Conservation (phyloP, 2,113 vertebrate species). For the Sprattus sprattus region DNA sequence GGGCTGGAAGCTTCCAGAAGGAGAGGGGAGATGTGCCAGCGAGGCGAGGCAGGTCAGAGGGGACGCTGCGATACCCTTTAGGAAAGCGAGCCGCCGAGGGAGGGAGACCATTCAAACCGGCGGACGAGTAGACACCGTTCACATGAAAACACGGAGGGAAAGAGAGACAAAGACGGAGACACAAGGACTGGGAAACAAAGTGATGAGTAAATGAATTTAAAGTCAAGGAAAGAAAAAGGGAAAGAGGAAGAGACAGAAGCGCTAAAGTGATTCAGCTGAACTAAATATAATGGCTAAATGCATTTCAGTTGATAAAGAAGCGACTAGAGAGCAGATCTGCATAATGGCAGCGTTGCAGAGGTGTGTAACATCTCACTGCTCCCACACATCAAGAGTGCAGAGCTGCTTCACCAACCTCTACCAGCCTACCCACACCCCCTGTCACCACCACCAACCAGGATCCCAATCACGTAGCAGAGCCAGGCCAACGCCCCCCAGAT, state of each 20-base stretch:
- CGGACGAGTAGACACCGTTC: background rate
- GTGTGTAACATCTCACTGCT: background rate
- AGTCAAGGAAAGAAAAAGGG: background rate
- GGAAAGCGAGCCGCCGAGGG: background rate
- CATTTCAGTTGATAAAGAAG: background rate
- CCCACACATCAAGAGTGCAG: background rate
- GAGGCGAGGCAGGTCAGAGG: background rate
- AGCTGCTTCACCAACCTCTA: background rate
- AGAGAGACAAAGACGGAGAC: background rate
- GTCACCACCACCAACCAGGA: background rate
- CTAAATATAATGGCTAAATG: background rate
- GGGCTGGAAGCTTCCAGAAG: background rate
- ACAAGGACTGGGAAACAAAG: background rate
- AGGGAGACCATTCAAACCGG: background rate
- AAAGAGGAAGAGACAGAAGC: background rate
- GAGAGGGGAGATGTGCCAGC: background rate
- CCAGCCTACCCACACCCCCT: background rate
- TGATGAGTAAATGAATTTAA: background rate
- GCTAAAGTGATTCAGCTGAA: background rate
- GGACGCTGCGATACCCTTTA: constrained; percentile 2
- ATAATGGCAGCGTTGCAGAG: background rate
- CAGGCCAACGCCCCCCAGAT: background rate
- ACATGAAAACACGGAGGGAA: background rate
- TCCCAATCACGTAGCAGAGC: too few relatives aligned
- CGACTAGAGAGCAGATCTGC: background rate